Evolutionary conservation across 2,797 vertebrate genomes (phyloP), one percentile per base, ranked within the genome.

Genomic region (Lemur catta): DNA sequence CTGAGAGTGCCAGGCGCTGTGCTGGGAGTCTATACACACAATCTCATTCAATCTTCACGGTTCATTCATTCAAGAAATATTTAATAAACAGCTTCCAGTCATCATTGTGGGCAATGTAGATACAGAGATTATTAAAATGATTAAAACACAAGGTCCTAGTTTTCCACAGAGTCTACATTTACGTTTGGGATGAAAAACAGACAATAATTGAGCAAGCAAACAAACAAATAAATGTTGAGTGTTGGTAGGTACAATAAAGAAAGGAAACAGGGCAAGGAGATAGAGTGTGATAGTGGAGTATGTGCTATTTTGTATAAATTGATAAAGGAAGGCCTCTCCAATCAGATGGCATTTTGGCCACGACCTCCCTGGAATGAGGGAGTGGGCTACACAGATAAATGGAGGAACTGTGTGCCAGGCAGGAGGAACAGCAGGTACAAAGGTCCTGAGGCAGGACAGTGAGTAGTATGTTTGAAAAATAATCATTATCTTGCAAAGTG

Each of bases 201-300:
- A 17, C 7, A 76, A 24, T 26, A 81, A 57, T 3, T 11, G 57
- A 80, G 35, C 18, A 12, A 5, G 4, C 22, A 38, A 61, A 74
- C 28, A 91, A 33, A 30, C 8, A 48, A 41, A 82, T n/a, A 65
- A 52, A 38, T 12, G 7, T 9, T 3, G 13, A n/a, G 13, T n/a
- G 33, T 46, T 33, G 5, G 20, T 35, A 52, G 78, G 30, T 20
- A 59, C 6, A n/a, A 20, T 15, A 50, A 46, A 43, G n/a, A 22
- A 46, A 43, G 41, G 13, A 80, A 55, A 63, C 18, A 12, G 43
- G 26, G 38, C 15, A 41, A 46, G 57, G 69, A 85, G 67, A 20
- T 3, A 7, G 7, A 11, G 2, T 0, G 11, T 59, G 18, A 26
- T 1, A 7, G 52, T 28, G 17, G 18, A 18, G 43, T 24, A 6